Base-by-base conservation (phyloP, 2,888 invertebrate genomes). In the Melanophora roralis region DNA sequence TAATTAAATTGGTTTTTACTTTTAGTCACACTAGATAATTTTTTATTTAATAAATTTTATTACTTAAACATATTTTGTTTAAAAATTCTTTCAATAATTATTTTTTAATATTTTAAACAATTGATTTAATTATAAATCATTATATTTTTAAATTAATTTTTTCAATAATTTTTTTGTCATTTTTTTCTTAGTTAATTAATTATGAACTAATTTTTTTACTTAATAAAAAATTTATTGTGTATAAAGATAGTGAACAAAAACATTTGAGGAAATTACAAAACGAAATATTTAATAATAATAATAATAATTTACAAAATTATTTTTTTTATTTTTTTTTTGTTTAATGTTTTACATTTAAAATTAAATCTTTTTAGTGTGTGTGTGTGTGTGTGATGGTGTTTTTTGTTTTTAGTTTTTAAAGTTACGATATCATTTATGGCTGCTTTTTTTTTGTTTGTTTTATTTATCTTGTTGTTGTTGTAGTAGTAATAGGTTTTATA, bases 391-490 rank as follows among this genome's bases (percentile, higher is more conserved):
- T 23, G 27, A 2, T 9, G 67, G n/a, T n/a, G n/a, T n/a, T n/a
- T n/a, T n/a, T 72, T 64, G 21, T 64, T 65, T 53, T 57, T 59
- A 55, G n/a, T 55, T 68, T 64, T 60, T 62, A 59, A 40, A 43
- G 36, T 62, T 68, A 74, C 72, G 65, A 77, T 77, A 77, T 82
- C 23, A 73, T 76, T 80, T 84, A 84, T 85, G 85, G 83, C 83
- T 84, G 82, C 72, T 65, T 64, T 62, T 6, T 45, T 21, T n/a
- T n/a, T n/a, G n/a, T n/a, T n/a, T n/a, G n/a, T n/a, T n/a, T n/a
- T n/a, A n/a, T n/a, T n/a, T 0, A n/a, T 72, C 32, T 62, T 47
- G 55, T 73, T 78, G 32, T 27, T 72, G 59, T 71, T 65, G 59
- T 49, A 34, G 23, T 53, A 7, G 47, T 64, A 59, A 64, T 55